Evolutionary conservation across 2,113 vertebrate genomes (phyloP).

Genomic region (Sebastes schlegelii): DNA sequence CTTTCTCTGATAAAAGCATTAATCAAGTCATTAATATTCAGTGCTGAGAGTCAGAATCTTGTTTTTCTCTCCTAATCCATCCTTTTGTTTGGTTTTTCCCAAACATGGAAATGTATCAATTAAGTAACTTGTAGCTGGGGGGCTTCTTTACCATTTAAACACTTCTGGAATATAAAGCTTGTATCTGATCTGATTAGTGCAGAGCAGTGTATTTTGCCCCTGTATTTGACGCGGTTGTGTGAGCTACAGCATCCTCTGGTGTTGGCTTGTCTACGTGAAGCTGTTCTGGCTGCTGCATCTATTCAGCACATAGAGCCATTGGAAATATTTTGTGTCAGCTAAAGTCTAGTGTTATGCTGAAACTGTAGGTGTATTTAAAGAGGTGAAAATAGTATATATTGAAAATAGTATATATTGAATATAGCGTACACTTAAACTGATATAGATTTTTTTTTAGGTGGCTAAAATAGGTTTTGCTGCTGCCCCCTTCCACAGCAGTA

Average conservation of each 20-base stretch:
- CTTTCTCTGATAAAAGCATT: slow-evolving; percentile 37
- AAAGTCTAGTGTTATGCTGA: neutral
- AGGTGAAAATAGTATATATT: too few relatives aligned
- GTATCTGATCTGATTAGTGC: too few relatives aligned
- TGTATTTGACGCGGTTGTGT: neutral
- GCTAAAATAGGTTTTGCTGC: too few relatives aligned
- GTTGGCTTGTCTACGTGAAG: slow-evolving; percentile 12
- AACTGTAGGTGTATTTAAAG: too few relatives aligned
- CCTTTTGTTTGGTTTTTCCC: neutral
- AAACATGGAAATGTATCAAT: neutral
- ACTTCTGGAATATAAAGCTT: neutral
- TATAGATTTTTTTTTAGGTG: too few relatives aligned
- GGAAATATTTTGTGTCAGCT: neutral
- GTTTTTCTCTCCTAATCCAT: neutral
- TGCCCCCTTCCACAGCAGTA: too few relatives aligned
- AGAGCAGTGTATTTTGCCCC: neutral
- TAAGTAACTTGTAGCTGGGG: neutral
- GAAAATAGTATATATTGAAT: too few relatives aligned
- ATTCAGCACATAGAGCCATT: neutral
- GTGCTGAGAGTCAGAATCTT: neutral
- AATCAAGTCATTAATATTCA: neutral
- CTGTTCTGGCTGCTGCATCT: neutral
- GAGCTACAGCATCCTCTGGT: slow-evolving; percentile 69
- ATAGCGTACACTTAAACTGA: too few relatives aligned
- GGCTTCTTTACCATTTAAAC: neutral